These are phyloP conservation scores for Hypotaenidia philippensis DNA, from an alignment of 2,797 vertebrate genomes.

Conservation along the genomic window DNA sequence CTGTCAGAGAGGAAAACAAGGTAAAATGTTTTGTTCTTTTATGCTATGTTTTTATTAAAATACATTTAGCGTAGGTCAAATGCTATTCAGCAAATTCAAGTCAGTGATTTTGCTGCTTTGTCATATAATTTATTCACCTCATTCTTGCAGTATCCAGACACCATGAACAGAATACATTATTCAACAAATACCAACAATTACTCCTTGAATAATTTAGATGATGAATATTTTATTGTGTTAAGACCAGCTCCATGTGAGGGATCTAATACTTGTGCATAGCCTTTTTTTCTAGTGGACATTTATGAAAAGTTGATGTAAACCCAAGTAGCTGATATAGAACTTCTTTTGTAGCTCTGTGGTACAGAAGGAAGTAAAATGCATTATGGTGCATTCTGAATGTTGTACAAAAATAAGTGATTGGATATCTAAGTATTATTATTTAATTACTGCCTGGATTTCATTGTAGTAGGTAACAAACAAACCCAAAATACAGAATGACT, in stretches of 20 bases:
- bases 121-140: slow-evolving; percentile 49
- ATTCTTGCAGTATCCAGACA: slow-evolving; percentile 18
- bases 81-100: slow-evolving; percentile 7
- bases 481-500: not conserved
- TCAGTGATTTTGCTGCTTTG: slow-evolving; percentile 32
- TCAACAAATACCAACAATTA: slow-evolving; percentile 67
- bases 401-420: not conserved
- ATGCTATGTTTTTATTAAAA: slow-evolving; percentile 15
- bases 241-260: not conserved
- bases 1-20: not conserved
- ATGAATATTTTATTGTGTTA: slow-evolving; percentile 54
- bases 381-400: not conserved
- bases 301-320: not conserved
- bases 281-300: not conserved
- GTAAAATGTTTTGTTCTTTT: not conserved
- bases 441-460: not conserved
- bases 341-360: not conserved
- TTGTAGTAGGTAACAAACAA: not conserved
- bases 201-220: slow-evolving; percentile 62
- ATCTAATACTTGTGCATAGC: not conserved
- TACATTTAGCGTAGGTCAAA: slow-evolving; percentile 4
- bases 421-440: not conserved
- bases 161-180: slow-evolving; percentile 52
- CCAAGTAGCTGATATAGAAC: not conserved
- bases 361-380: not conserved